These are phyloP conservation scores for Vombatus ursinus DNA, from an alignment of 2,113 vertebrate genomes.

Conservation along the genomic window DNA sequence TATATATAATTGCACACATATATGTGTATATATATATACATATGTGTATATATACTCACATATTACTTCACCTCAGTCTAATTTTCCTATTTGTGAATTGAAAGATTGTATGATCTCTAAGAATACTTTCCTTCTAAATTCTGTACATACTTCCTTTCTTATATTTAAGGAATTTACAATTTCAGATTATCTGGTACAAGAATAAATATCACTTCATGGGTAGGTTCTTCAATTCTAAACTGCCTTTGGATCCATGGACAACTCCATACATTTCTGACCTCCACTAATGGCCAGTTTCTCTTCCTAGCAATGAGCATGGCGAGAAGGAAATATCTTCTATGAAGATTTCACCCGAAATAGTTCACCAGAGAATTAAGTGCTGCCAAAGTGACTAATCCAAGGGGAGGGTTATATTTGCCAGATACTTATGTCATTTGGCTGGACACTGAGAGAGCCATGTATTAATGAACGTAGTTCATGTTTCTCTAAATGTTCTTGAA, in stretches of 20 bases:
- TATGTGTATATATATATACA: too few relatives aligned
- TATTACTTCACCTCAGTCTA: too few relatives aligned
- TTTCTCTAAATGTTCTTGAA: constrained; percentile 50
- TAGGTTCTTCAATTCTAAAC: not conserved
- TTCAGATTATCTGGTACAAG: not conserved
- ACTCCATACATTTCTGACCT: too few relatives aligned
- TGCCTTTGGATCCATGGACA: constrained; percentile 8
- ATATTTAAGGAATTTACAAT: not conserved
- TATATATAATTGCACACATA: too few relatives aligned
- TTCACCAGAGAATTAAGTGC: constrained; percentile 23
- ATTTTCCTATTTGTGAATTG: too few relatives aligned
- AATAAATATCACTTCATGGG: not conserved
- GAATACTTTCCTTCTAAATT: not conserved
- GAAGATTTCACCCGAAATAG: constrained; percentile 33
- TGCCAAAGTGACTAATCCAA: constrained; percentile 42
- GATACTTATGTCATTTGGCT: constrained; percentile 39
- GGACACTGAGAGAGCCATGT: constrained; percentile 10
- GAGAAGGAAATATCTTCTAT: not conserved
- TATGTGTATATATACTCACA: too few relatives aligned
- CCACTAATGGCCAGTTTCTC: not conserved
- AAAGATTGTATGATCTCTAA: too few relatives aligned
- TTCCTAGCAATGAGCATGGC: not conserved
- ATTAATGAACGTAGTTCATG: constrained; percentile 16
- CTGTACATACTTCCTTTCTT: not conserved
- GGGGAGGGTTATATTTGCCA: constrained; percentile 1